These are phyloP conservation scores for Chrysopilus asiliformis DNA, from an alignment of 2,888 invertebrate species.

Conservation along the genomic window DNA sequence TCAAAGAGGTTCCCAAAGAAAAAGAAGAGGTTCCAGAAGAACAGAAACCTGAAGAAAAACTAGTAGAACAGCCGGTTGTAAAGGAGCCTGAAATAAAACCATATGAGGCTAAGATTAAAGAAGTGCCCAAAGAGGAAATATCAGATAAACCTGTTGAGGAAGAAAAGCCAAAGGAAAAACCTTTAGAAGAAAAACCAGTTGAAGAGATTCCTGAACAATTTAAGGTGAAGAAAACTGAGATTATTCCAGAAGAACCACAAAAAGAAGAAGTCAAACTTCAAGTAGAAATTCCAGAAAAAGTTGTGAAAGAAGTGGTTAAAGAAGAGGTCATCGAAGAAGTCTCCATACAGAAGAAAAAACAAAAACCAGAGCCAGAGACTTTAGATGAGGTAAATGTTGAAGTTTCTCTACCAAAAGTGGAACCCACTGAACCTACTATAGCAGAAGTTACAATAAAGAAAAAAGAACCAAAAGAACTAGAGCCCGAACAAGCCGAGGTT, in stretches of 20 bases:
- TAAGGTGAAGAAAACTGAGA: conserved; percentile 16
- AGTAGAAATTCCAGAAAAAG: conserved; percentile 16
- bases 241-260: conserved; percentile 22
- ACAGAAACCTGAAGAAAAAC: not conserved
- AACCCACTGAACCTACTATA: conserved; percentile 21
- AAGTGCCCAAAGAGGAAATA: too few relatives aligned
- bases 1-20: not conserved
- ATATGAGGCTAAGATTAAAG: conserved; percentile 6
- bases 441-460: conserved; percentile 20
- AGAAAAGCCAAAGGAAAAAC: conserved; percentile 21
- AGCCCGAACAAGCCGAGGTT: conserved; percentile 23
- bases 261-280: conserved; percentile 21
- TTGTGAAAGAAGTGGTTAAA: conserved; percentile 24
- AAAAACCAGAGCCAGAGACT: conserved; percentile 20
- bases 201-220: conserved; percentile 26
- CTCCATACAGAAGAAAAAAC: conserved; percentile 24
- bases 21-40: not conserved
- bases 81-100: conserved; percentile 17
- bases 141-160: conserved; percentile 16
- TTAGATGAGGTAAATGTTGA: conserved; percentile 2
- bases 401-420: conserved; percentile 11
- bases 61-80: not conserved
- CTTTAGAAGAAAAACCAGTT: conserved; percentile 22
- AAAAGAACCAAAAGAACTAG: conserved; percentile 23
- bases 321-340: conserved; percentile 21